These are phyloP conservation scores for Sebastiscus albofasciatus DNA, from an alignment of 2,797 vertebrate species.

Conservation along the genomic window DNA sequence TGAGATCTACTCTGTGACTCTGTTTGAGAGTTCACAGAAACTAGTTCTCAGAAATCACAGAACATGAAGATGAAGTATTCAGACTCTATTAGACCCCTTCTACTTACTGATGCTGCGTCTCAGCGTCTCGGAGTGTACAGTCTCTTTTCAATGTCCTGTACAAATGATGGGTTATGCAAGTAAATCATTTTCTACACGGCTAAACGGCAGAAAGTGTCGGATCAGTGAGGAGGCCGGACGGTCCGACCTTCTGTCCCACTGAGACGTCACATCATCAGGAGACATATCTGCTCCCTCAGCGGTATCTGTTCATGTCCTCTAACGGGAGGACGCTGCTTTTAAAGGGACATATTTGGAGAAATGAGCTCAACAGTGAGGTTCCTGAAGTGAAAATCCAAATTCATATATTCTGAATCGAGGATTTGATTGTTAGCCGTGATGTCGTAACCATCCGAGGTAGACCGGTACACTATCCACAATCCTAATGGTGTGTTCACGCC, in stretches of 20 bases:
- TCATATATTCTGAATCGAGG: no score
- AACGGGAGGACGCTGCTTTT: neutral
- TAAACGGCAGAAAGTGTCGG: no score
- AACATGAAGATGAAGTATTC: no score
- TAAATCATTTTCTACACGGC: neutral
- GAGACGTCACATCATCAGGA: neutral
- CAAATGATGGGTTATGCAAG: neutral
- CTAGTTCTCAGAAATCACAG: neutral
- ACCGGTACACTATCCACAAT: no score
- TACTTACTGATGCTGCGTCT: no score
- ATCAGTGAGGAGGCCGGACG: neutral
- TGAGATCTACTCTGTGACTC: neutral
- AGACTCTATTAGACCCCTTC: no score
- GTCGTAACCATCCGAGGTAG: no score
- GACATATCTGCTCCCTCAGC: conserved; percentile 6
- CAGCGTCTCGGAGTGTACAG: neutral
- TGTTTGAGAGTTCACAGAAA: neutral
- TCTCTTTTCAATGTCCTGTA: neutral
- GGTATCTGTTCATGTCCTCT: neutral
- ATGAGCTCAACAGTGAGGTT: no score
- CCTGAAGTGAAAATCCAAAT: no score
- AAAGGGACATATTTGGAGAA: neutral
- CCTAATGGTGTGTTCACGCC: no score
- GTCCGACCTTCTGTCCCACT: neutral
- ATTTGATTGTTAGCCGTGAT: no score